phyloP scores from a whole-genome alignment of 1,140 invertebrate genomes.

The Drosophila pruinosa region DNA sequence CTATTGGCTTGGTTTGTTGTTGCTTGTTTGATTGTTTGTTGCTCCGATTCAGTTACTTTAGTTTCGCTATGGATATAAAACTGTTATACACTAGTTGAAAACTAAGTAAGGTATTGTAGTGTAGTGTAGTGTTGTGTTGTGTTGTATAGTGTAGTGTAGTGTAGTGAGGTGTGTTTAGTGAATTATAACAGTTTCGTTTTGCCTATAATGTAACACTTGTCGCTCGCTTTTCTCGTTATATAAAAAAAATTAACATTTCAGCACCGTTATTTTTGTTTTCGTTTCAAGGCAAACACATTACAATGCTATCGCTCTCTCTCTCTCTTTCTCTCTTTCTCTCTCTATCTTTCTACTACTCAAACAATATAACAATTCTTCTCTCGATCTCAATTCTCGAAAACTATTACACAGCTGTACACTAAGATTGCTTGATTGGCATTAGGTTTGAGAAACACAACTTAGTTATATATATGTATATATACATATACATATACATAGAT shows the following conservation, averaged over 20 bases:
- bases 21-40: slow-evolving; percentile 77
- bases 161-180: background rate
- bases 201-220: slow-evolving; percentile 63
- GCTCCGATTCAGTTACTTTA: slow-evolving; percentile 75
- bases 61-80: slow-evolving; percentile 49
- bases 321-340: slow-evolving; percentile 17
- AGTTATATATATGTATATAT: slow-evolving; percentile 5
- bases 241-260: slow-evolving; percentile 82
- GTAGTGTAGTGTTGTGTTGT: slow-evolving; percentile 10
- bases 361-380: slow-evolving; percentile 34
- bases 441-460: slow-evolving; percentile 25
- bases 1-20: slow-evolving; percentile 65
- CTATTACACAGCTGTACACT: slow-evolving; percentile 66
- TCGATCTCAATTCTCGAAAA: slow-evolving; percentile 48
- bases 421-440: slow-evolving; percentile 49
- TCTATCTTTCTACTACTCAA: slow-evolving; percentile 10
- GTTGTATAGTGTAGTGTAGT: background rate
- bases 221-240: slow-evolving; percentile 49
- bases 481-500: background rate
- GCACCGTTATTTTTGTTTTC: slow-evolving; percentile 78
- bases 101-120: slow-evolving; percentile 6
- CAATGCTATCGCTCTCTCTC: slow-evolving; percentile 37
- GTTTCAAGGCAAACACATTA: slow-evolving; percentile 81
- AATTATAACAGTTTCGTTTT: slow-evolving; percentile 37
- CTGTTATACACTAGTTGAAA: slow-evolving; percentile 34